Conservation (phyloP, 2,888 invertebrate genomes). For the Agapostemon virescens region DNA sequence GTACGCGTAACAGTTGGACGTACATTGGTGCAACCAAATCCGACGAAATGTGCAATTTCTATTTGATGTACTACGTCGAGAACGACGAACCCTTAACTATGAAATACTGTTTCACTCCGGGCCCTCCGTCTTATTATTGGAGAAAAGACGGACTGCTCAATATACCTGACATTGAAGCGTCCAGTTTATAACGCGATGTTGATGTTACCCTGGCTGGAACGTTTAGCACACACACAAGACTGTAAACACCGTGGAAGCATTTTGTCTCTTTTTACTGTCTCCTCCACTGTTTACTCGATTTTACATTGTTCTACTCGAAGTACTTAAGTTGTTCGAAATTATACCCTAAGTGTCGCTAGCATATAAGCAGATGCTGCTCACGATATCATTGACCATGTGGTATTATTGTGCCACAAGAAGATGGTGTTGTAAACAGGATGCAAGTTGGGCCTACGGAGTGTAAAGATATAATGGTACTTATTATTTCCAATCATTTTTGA, state of each 20-base stretch:
- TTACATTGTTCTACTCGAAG: background rate
- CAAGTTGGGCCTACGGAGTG: conserved; percentile 18
- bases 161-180: conserved; percentile 89
- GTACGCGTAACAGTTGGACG: conserved; percentile 84
- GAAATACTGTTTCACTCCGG: conserved; percentile 91
- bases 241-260: conserved; percentile 24
- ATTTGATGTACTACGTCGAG: conserved; percentile 95
- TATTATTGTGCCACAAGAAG: background rate
- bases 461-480: background rate
- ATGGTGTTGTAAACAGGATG: background rate
- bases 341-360: background rate
- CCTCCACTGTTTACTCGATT: background rate
- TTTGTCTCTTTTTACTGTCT: conserved; percentile 5
- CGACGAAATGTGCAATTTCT: conserved; percentile 98
- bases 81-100: conserved; percentile 87
- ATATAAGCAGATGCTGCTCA: background rate
- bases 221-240: background rate
- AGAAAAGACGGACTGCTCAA: conserved; percentile 85
- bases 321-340: conserved; percentile 27
- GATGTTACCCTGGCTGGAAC: background rate
- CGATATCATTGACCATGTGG: background rate
- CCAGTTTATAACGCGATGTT: conserved; percentile 80
- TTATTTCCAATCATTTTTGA: background rate
- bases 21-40: conserved; percentile 90
- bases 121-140: conserved; percentile 94